Conservation (phyloP, 1,140 invertebrate genomes). For the Leptinotarsa defecta region DNA sequence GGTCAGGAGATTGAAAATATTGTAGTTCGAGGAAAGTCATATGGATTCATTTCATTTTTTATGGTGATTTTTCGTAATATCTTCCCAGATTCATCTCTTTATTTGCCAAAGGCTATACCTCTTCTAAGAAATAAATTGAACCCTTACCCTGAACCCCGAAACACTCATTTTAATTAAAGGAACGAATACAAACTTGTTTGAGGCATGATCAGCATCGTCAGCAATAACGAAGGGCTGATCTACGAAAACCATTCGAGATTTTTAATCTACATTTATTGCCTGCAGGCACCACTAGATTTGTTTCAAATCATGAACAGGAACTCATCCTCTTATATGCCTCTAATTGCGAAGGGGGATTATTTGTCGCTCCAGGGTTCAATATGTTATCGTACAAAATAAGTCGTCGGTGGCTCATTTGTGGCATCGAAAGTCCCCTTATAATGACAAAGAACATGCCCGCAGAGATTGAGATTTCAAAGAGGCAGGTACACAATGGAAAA, state of each 20-base stretch:
- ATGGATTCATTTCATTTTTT: too few relatives aligned
- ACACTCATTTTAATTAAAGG: background rate
- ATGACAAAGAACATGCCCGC: background rate
- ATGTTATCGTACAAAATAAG: background rate
- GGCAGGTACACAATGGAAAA: too few relatives aligned
- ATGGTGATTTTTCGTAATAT: too few relatives aligned
- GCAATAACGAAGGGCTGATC: background rate
- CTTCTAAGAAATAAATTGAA: background rate
- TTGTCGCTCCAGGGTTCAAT: background rate
- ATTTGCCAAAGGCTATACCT: too few relatives aligned
- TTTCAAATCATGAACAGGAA: background rate
- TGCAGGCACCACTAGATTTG: background rate
- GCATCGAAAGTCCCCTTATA: background rate
- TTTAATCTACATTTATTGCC: slow-evolving; percentile 3
- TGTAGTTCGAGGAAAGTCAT: too few relatives aligned
- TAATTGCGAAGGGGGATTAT: background rate
- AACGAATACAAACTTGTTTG: background rate
- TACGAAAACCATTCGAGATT: background rate
- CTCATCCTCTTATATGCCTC: background rate
- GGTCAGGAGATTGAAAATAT: too few relatives aligned
- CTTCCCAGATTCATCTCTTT: too few relatives aligned
- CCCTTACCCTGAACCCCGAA: background rate
- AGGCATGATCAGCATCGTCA: background rate
- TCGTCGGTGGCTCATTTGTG: background rate
- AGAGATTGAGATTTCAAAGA: too few relatives aligned